Conservation (phyloP, 2,797 vertebrate genomes). For the Sebastolobus altivelis region DNA sequence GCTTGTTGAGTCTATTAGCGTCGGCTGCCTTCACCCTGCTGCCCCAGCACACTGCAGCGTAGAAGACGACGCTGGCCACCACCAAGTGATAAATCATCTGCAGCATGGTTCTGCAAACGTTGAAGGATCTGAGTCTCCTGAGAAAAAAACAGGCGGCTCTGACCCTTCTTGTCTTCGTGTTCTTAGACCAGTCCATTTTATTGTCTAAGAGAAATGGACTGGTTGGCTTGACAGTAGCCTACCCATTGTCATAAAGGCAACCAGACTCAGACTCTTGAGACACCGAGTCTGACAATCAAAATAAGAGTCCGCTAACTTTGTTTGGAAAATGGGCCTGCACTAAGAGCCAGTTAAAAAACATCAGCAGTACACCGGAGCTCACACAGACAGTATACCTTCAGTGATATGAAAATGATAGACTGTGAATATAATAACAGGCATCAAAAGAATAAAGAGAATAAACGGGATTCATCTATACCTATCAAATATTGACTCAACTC, state of each 20-base stretch:
- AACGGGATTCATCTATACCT: conserved; percentile 12
- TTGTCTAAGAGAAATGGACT: no score
- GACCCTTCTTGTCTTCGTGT: no score
- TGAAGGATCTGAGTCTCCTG: no score
- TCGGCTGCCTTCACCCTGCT: no score
- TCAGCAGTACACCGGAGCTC: not conserved
- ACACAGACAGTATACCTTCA: not conserved
- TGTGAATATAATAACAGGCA: conserved; percentile 29
- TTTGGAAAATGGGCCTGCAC: conserved; percentile 2
- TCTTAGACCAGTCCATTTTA: no score
- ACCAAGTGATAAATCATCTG: no score
- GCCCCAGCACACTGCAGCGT: no score
- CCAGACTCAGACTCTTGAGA: not conserved
- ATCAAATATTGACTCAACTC: conserved; percentile 18
- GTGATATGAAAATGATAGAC: not conserved
- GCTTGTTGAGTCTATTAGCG: no score
- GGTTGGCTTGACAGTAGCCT: not conserved
- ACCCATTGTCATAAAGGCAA: not conserved
- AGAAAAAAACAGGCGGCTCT: no score
- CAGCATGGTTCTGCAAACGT: no score
- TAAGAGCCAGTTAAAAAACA: not conserved
- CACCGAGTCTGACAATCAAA: not conserved
- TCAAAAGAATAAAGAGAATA: conserved; percentile 22
- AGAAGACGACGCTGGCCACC: no score
- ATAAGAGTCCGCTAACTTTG: not conserved